These are phyloP conservation scores for Esox masquinongy DNA, from an alignment of 2,797 vertebrate genomes.

Conservation along the genomic window DNA sequence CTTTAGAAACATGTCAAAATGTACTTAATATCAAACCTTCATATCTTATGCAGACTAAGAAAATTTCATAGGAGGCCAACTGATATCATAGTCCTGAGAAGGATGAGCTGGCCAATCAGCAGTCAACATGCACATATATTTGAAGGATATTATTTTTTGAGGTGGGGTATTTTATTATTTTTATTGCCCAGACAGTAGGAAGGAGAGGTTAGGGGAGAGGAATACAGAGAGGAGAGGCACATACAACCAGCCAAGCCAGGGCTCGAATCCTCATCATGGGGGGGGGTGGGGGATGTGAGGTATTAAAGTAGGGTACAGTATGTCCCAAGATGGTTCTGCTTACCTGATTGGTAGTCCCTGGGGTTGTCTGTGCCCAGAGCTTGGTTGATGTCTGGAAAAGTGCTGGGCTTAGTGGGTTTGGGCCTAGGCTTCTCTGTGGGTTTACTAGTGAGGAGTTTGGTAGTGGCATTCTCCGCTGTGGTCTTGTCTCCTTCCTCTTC, in stretches of 20 bases:
- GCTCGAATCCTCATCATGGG: not conserved
- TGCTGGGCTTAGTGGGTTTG: slow-evolving; percentile 39
- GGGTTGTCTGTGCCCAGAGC: slow-evolving; percentile 15
- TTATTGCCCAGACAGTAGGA: too few species aligned
- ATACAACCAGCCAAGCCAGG: not conserved
- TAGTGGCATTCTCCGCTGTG: slow-evolving; percentile 19
- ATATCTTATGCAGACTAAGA: too few species aligned
- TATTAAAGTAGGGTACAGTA: not conserved
- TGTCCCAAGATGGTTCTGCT: not conserved
- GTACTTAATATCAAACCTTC: too few species aligned
- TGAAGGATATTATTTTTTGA: too few species aligned
- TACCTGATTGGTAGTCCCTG: slow-evolving; percentile 68
- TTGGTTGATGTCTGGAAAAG: slow-evolving; percentile 10
- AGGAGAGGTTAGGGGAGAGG: too few species aligned
- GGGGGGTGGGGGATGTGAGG: too few species aligned
- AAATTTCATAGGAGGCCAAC: too few species aligned
- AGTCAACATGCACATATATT: too few species aligned
- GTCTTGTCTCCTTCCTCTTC: not conserved
- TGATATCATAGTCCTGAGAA: too few species aligned
- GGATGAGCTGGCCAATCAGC: too few species aligned
- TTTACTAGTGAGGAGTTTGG: not conserved
- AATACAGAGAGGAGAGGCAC: not conserved
- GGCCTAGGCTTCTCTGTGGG: slow-evolving; percentile 32
- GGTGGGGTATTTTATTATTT: too few species aligned
- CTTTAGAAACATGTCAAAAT: too few species aligned